phyloP scores from a whole-genome alignment of 2,797 vertebrate species.

The Notolepis coatsorum region DNA sequence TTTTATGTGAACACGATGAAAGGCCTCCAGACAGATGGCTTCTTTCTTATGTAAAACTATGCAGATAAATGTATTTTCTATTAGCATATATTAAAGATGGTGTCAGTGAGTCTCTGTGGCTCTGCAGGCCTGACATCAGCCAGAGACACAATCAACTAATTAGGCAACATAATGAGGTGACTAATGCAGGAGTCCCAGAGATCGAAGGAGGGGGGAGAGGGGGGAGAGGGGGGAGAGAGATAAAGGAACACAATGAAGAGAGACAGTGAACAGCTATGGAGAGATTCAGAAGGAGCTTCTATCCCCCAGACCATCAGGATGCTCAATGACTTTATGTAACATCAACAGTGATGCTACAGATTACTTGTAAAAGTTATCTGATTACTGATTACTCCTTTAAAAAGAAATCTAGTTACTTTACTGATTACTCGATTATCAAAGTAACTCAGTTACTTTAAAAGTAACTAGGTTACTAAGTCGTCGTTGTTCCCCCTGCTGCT shows the following conservation, averaged over 20 bases:
- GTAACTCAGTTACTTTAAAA: too few relatives aligned
- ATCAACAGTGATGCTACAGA: too few relatives aligned
- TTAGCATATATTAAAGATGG: constrained; percentile 72
- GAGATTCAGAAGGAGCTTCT: constrained; percentile 4
- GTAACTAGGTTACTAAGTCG: too few relatives aligned
- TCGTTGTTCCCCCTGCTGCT: too few relatives aligned
- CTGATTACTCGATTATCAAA: too few relatives aligned
- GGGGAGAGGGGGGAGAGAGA: background rate
- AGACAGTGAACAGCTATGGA: background rate
- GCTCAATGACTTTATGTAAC: too few relatives aligned
- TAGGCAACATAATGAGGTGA: constrained; percentile 48
- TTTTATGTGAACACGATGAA: constrained; percentile 59
- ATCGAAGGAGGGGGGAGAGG: constrained; percentile 2
- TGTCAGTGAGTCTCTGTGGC: constrained; percentile 38
- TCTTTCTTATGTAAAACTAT: constrained; percentile 73
- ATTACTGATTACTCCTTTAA: too few relatives aligned
- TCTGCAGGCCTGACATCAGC: constrained; percentile 30
- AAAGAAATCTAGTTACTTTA: too few relatives aligned
- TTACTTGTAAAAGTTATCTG: too few relatives aligned
- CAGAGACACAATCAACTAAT: constrained; percentile 43
- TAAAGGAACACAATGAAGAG: background rate
- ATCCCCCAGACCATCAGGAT: too few relatives aligned
- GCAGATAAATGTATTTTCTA: constrained; percentile 72
- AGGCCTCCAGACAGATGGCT: constrained; percentile 54
- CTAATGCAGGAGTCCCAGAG: constrained; percentile 20